Evolutionary conservation across 2,113 vertebrate genomes (phyloP).

Genomic region (Chloebia gouldiae): DNA sequence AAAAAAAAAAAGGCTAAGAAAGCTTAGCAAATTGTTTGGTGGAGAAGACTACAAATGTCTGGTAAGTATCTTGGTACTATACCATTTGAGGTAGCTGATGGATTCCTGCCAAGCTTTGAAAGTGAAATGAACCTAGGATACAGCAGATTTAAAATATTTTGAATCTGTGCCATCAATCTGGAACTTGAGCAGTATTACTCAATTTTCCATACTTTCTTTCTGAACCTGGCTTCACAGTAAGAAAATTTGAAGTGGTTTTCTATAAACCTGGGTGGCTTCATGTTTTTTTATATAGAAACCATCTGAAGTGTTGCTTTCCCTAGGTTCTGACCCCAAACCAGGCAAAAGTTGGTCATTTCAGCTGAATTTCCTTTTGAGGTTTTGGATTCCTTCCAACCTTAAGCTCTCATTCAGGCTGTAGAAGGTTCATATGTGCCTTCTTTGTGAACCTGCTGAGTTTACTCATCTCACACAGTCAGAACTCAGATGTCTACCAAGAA

Average conservation of each 20-base stretch:
- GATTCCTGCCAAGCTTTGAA: conserved; percentile 23
- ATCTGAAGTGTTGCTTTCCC: conserved; percentile 36
- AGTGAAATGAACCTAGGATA: conserved; percentile 19
- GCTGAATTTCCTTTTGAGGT: conserved; percentile 36
- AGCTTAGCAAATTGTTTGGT: neutral
- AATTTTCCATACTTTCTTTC: conserved; percentile 54
- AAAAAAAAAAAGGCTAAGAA: too few species aligned
- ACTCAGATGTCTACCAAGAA: neutral
- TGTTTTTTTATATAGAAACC: conserved; percentile 14
- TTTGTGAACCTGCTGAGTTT: conserved; percentile 23
- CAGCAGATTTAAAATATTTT: conserved; percentile 45
- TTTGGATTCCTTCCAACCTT: conserved; percentile 18
- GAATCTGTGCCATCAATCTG: conserved; percentile 22
- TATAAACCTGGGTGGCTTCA: conserved; percentile 36
- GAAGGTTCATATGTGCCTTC: neutral
- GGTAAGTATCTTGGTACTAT: conserved; percentile 4
- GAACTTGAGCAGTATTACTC: conserved; percentile 30
- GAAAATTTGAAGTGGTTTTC: conserved; percentile 48
- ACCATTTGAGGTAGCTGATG: conserved; percentile 34
- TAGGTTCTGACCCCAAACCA: conserved; percentile 39
- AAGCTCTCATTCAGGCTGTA: neutral
- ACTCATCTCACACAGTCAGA: neutral
- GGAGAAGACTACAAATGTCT: neutral
- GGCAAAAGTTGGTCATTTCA: conserved; percentile 44
- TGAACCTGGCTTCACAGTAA: conserved; percentile 16